Percentiles rank a stretch among this genome's conserved stretches.
phyloP scores from a whole-genome alignment of 2,113 vertebrate genomes.

The Ameiurus melas region DNA sequence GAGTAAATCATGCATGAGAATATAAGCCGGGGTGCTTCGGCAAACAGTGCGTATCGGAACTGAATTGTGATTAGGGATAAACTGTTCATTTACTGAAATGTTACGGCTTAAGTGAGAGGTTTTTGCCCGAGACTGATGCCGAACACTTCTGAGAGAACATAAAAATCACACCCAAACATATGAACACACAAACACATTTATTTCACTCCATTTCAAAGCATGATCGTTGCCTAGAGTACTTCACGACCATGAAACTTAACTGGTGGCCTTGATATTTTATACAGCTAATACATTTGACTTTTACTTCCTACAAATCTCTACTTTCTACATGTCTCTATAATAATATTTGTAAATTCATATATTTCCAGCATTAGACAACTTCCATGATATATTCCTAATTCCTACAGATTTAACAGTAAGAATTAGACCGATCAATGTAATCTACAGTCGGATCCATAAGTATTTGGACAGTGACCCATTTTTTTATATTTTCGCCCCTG shows the following conservation, averaged over 20 bases:
- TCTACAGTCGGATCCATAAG: too few species aligned
- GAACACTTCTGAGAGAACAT: neutral
- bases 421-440: neutral
- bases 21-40: neutral
- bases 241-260: neutral
- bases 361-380: neutral
- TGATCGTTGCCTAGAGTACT: neutral
- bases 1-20: constrained; percentile 15
- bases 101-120: neutral
- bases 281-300: neutral
- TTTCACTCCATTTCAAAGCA: neutral
- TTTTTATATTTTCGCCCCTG: too few species aligned
- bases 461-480: too few species aligned
- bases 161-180: neutral
- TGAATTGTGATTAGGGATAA: constrained; percentile 1
- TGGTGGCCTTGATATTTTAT: neutral
- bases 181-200: neutral
- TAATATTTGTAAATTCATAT: neutral
- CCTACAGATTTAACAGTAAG: neutral
- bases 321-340: neutral
- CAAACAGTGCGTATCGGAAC: constrained; percentile 11
- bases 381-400: neutral
- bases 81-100: neutral
- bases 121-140: neutral
- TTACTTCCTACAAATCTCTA: neutral